Evolutionary conservation across 2,113 vertebrate genomes (phyloP).

Genomic region (Glaucidium brasilianum): DNA sequence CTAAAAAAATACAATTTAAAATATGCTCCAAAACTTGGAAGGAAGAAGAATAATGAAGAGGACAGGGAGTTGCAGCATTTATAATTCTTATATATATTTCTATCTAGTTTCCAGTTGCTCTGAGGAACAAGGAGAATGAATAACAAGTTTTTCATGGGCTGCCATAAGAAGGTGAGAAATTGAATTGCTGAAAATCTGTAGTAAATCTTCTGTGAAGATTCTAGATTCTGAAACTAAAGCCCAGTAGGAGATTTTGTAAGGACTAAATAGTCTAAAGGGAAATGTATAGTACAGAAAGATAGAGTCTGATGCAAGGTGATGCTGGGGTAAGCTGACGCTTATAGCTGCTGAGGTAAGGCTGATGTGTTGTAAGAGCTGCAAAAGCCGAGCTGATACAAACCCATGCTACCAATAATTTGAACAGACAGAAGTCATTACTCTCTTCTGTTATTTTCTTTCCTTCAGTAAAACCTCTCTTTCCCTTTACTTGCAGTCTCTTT

Average conservation of each 20-base stretch:
- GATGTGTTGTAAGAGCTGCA: conserved; percentile 7
- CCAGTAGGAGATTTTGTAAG: not conserved
- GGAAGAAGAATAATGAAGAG: not conserved
- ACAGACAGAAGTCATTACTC: conserved; percentile 70
- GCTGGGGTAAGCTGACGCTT: not conserved
- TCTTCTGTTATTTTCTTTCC: conserved; percentile 31
- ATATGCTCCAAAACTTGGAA: not conserved
- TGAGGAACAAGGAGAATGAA: not conserved
- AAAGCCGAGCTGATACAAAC: not conserved
- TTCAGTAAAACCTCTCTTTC: conserved; percentile 44
- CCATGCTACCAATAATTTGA: conserved; percentile 46
- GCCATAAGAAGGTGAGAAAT: not conserved
- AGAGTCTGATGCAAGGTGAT: not conserved
- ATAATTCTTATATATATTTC: not conserved
- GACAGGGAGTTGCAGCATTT: not conserved
- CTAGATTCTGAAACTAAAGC: not conserved
- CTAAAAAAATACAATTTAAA: not conserved
- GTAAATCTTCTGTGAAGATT: not conserved
- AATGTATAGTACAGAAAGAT: not conserved
- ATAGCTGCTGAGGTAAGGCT: not conserved
- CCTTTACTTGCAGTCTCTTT: not conserved
- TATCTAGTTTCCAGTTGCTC: not conserved
- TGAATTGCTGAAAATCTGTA: not conserved
- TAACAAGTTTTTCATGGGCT: not conserved
- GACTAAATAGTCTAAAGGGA: not conserved